Base-by-base conservation (phyloP, 2,113 vertebrate species). In the Malaclemys terrapin region DNA sequence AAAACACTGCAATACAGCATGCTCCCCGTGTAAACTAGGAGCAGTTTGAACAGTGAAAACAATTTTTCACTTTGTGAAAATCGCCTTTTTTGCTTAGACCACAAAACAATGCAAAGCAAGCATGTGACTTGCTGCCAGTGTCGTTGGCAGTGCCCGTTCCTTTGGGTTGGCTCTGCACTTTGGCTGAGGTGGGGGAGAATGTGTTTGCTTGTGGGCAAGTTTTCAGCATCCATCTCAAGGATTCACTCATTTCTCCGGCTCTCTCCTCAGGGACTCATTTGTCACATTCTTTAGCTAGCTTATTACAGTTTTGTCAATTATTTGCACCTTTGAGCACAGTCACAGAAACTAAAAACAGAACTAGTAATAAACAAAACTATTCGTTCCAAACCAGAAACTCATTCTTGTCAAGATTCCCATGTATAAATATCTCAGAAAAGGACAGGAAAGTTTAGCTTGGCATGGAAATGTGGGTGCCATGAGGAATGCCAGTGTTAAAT, bases 321-420 rank as follows among this genome's bases (percentile, higher is more conserved):
- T 20, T 86, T 90, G 45, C 84, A 96, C 95, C 90, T 97, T 94
- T 83, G 84, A 88, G 81, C 27, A 1, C 62, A 56, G 45, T 79
- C 27, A 1, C 56, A 56, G 45, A 54, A 42, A 1, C 69, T 92
- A 80, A 88, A 45, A 89, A 82, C 90, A 52, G 80, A 91, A 83
- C 56, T 76, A 54, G 90, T 4, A 97, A 93, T 69, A 94, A 95
- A 91, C 9, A 89, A 82, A 97, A 87, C 85, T 89, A 91, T 97
- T 97, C 85, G 92, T 97, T 95, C 95, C 96, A 97, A 96, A 97
- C 95, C 95, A 98, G 95, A 97, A 97, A 97, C 90, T 96, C 92
- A 92, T 97, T 98, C 94, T 97, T 97, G 97, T 98, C 96, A 95
- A 98, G 96, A 97, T 98, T 98, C 98, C 96, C 98, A 98, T 97